These are phyloP conservation scores for Vombatus ursinus DNA, from an alignment of 2,113 vertebrate genomes.

Conservation along the genomic window DNA sequence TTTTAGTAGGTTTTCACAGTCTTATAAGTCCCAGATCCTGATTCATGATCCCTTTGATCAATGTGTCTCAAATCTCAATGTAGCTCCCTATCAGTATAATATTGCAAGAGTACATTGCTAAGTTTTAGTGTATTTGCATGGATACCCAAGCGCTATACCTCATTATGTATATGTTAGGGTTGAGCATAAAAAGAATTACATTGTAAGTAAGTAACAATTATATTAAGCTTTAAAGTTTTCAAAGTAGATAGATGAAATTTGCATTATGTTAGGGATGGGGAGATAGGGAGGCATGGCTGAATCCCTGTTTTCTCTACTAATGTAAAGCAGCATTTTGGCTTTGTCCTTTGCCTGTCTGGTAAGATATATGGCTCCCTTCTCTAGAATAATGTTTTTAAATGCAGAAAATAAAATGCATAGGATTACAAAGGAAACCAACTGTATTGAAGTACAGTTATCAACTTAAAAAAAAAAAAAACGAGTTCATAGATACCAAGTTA, in stretches of 20 bases:
- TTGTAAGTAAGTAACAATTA: slow-evolving; percentile 26
- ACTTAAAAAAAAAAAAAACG: neutral
- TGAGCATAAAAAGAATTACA: neutral
- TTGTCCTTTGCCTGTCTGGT: neutral
- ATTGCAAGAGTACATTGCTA: neutral
- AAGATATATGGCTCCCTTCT: neutral
- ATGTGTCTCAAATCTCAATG: slow-evolving; percentile 8
- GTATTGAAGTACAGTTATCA: neutral
- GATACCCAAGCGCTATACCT: neutral
- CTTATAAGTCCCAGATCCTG: neutral
- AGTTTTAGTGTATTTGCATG: neutral
- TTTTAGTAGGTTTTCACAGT: neutral
- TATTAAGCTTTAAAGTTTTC: neutral
- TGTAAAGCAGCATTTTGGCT: neutral
- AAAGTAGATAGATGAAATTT: too few species aligned
- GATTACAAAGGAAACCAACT: neutral
- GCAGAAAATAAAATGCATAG: neutral
- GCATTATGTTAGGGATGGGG: neutral
- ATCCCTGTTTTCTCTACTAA: neutral
- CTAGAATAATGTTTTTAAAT: neutral
- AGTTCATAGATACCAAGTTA: neutral
- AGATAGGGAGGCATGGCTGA: neutral
- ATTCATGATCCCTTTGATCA: neutral
- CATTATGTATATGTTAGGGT: neutral
- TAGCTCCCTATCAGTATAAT: neutral